Evolutionary conservation across 2,888 invertebrate species (phyloP).

Genomic region (Cheilosia urbana): DNA sequence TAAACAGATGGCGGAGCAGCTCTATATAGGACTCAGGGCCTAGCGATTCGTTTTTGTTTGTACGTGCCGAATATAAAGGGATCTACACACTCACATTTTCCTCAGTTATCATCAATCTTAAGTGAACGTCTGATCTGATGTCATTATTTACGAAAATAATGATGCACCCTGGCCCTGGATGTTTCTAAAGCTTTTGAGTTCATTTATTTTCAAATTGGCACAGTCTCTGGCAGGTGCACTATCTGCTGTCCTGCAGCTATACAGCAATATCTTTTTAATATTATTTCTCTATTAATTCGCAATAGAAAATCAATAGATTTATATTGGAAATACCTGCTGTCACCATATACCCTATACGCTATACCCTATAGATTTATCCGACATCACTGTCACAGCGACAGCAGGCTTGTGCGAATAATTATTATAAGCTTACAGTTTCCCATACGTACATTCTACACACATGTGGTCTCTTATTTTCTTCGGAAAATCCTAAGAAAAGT

Average conservation of each 20-base stretch:
- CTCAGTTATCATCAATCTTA: too few relatives aligned
- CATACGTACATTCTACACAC: neutral
- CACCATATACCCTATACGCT: neutral
- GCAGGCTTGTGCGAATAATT: neutral
- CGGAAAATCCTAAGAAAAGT: constrained; percentile 46
- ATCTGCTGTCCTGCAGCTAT: neutral
- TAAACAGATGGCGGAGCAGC: too few relatives aligned
- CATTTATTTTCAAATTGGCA: neutral
- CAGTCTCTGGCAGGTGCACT: neutral
- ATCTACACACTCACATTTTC: too few relatives aligned
- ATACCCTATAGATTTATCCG: neutral
- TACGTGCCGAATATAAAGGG: too few relatives aligned
- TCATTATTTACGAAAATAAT: too few relatives aligned
- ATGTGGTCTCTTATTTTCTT: neutral
- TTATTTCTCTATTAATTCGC: neutral
- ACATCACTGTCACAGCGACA: neutral
- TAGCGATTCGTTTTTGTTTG: too few relatives aligned
- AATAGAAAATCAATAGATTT: constrained; percentile 6
- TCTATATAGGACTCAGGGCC: too few relatives aligned
- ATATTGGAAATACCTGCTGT: constrained; percentile 13
- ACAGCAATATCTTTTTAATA: neutral
- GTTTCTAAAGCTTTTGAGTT: neutral
- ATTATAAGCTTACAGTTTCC: neutral
- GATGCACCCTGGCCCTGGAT: too few relatives aligned
- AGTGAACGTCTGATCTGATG: too few relatives aligned